Base-by-base conservation (phyloP, 2,113 vertebrate species). In the Sander vitreus region DNA sequence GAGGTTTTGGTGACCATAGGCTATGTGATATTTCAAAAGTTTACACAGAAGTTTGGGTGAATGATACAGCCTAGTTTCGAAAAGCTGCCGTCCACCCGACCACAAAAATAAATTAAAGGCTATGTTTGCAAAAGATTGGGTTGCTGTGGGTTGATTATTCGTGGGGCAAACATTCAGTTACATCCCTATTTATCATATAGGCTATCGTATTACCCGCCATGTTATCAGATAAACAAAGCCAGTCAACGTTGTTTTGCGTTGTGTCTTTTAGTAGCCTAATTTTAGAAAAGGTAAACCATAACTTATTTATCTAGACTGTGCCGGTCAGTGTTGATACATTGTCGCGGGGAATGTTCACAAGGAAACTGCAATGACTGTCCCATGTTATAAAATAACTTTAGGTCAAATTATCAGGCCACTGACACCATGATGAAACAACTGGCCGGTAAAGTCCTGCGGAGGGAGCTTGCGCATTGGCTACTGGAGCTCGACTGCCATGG, bases 401-500 rank as follows among this genome's bases (percentile, higher is more conserved):
- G 14, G 12, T 16, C 16, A 21, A n/a, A 5, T 69, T 15, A 3
- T 27, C 11, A 33, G 27, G 51, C 21, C 73, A 16, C 27, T 73
- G 53, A 68, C 81, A 76, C 73, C 67, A 72, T 73, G 70, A 45
- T 58, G 53, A 75, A 69, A 70, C 58, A 53, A 77, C 58, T 58
- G 85, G 45, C 39, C 74, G 60, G 58, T 76, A 14, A 78, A 54
- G 76, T 62, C 78, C 62, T 89, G 78, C 50, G 59, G 39, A 59
- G 57, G 74, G 86, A 91, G 92, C 85, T 27, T 80, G 88, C 87
- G 79, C 85, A 92, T 90, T 92, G 84, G 89, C 84, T 84, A 53
- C 74, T 18, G 80, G 78, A 83, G 75, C 73, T 73, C 51, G 60
- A 70, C 91, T 85, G 90, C 91, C 87, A 91, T 88, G 83, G 85